Evolutionary conservation across 2,888 invertebrate genomes (phyloP).

Genomic region (Trichopoda pennipes): DNA sequence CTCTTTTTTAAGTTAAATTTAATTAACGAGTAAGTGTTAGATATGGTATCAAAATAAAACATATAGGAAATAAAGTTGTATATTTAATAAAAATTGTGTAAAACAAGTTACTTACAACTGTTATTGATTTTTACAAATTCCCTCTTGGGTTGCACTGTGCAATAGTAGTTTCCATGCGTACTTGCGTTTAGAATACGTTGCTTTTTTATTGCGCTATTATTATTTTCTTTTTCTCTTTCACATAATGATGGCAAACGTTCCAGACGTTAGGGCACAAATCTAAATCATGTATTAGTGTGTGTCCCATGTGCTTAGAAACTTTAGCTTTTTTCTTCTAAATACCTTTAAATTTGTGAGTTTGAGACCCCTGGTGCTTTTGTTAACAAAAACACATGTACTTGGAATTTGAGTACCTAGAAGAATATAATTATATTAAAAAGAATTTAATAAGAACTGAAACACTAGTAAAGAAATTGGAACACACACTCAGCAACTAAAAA

Average conservation of each 20-base stretch:
- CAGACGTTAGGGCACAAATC: neutral
- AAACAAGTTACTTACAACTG: too few relatives aligned
- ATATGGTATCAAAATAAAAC: too few relatives aligned
- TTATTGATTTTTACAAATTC: too few relatives aligned
- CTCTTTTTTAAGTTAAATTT: too few relatives aligned
- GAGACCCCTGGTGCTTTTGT: constrained; percentile 15
- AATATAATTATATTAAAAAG: constrained; percentile 51
- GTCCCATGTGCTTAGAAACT: neutral
- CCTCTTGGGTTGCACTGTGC: constrained; percentile 11
- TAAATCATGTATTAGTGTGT: too few relatives aligned
- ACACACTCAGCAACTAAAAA: constrained; percentile 12
- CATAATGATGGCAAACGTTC: constrained; percentile 29
- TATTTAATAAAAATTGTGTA: too few relatives aligned
- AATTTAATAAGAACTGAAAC: constrained; percentile 50
- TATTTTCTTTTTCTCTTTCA: constrained; percentile 25
- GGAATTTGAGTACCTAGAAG: constrained; percentile 57
- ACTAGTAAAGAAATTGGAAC: constrained; percentile 29
- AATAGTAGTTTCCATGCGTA: constrained; percentile 34
- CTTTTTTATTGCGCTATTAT: constrained; percentile 23
- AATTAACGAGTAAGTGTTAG: too few relatives aligned
- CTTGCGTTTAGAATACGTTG: constrained; percentile 22
- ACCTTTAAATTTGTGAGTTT: constrained; percentile 30
- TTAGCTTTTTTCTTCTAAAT: constrained; percentile 26
- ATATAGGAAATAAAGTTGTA: too few relatives aligned
- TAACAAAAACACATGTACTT: constrained; percentile 42